A percentile compares a stretch with the other conserved stretches of the same genome.
These are phyloP conservation scores for Brachionus calyciflorus DNA, from an alignment of 1,140 invertebrate species.

Conservation along the genomic window DNA sequence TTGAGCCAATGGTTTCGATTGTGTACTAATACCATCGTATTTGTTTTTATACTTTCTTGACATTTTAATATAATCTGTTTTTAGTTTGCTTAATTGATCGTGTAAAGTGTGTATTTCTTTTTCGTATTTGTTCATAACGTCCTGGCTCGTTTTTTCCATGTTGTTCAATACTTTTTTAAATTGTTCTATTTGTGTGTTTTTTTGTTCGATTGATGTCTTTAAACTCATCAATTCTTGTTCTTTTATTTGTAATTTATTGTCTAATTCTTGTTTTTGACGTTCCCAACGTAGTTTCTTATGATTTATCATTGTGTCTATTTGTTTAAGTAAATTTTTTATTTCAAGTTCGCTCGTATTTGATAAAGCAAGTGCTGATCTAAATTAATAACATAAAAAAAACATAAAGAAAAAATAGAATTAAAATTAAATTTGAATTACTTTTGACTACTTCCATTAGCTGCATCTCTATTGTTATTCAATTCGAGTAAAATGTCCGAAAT, in stretches of 20 bases:
- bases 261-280: constrained; percentile 21
- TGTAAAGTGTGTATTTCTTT: constrained; percentile 3
- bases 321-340: constrained; percentile 31
- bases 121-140: constrained; percentile 42
- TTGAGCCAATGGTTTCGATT: constrained; percentile 1
- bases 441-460: constrained; percentile 22
- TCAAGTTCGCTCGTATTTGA: constrained; percentile 38
- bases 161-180: constrained; percentile 27
- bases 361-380: constrained; percentile 36
- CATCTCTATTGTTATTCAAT: constrained; percentile 31
- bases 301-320: constrained; percentile 42
- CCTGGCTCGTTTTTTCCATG: constrained; percentile 11
- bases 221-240: constrained; percentile 13
- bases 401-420: neutral
- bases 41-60: neutral
- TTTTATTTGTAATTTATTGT: constrained; percentile 32
- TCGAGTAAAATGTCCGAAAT: constrained; percentile 35
- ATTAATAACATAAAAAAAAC: neutral
- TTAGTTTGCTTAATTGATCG: constrained; percentile 3
- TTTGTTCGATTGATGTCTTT: constrained; percentile 8
- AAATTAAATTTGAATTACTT: constrained; percentile 5
- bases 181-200: constrained; percentile 29
- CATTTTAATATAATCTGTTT: constrained; percentile 20
- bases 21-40: neutral
- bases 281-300: constrained; percentile 43